Base-by-base conservation (phyloP, 1,140 invertebrate species). In the Ceratoteleas bidentatus region DNA sequence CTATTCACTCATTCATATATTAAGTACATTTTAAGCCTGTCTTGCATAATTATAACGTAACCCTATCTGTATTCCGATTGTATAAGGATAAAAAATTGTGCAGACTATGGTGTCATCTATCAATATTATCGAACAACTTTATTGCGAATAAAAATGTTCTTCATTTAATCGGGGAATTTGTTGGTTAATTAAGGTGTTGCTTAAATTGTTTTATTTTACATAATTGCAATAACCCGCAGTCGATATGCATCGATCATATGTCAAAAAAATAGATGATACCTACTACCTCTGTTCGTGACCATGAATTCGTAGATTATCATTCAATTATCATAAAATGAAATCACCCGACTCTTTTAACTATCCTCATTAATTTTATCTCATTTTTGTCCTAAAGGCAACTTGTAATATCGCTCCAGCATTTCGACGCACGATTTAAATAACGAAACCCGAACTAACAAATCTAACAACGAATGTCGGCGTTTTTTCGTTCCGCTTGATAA, bases 361-460 rank as follows among this genome's bases (percentile, higher is more conserved):
- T 60, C 11, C 16, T 9, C 43, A 34, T 50, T 36, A 45, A 62
- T 62, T 45, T 50, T 47, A 60, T 62, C 57, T 60, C 57, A 60
- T 36, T 49, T 49, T 11, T 5, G 32, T 62, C 49, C 10, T 6
- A 40, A 40, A 40, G 7, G 7, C 36, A 6, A 11, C 10, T 13
- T 34, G 40, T 47, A 45, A 45, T n/a, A n/a, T n/a, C n/a, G n/a
- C n/a, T n/a, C n/a, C n/a, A n/a, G n/a, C n/a, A n/a, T n/a, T n/a
- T n/a, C n/a, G n/a, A n/a, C n/a, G n/a, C n/a, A 45, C n/a, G 43
- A 45, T 45, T 4, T 3, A 45, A 45, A 45, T 11, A 13, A n/a
- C n/a, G n/a, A n/a, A n/a, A n/a, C n/a, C n/a, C n/a, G n/a, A n/a
- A n/a, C n/a, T n/a, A n/a, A n/a, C n/a, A n/a, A n/a, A n/a, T n/a